A percentile compares a stretch with the other conserved stretches of the same genome.
Conservation (phyloP, 1,140 invertebrate genomes). For the Aphaenogaster ashmeadi region DNA sequence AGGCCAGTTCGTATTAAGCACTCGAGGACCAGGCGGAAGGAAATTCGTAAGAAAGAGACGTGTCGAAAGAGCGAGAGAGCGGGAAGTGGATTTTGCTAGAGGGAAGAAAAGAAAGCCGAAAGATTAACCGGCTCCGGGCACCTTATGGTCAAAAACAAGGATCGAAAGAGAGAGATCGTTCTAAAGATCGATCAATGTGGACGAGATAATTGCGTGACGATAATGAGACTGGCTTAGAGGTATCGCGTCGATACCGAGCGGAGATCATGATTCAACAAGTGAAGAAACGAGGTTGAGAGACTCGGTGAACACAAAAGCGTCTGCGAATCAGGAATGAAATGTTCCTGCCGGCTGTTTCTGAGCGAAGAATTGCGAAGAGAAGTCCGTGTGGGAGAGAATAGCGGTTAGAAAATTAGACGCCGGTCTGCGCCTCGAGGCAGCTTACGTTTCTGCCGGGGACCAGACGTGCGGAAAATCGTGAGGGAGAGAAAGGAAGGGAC, state of each 20-base stretch:
- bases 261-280: slow-evolving; percentile 38
- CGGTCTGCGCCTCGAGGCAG: slow-evolving; percentile 35
- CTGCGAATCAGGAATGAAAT: slow-evolving; percentile 38
- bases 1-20: slow-evolving; percentile 70
- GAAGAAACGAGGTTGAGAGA: slow-evolving; percentile 19
- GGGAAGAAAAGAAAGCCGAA: slow-evolving; percentile 46
- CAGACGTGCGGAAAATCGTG: slow-evolving; percentile 55
- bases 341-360: slow-evolving; percentile 31
- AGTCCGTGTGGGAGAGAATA: slow-evolving; percentile 15
- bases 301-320: not conserved
- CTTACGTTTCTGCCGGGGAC: slow-evolving; percentile 25
- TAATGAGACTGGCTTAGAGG: slow-evolving; percentile 23
- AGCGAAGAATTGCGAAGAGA: slow-evolving; percentile 21
- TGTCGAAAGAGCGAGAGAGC: not conserved
- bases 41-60: slow-evolving; percentile 28
- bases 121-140: slow-evolving; percentile 7
- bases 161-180: not conserved
- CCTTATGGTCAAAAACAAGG: not conserved
- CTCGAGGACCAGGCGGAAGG: slow-evolving; percentile 35
- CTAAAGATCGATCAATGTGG: not conserved
- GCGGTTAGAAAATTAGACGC: slow-evolving; percentile 56
- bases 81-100: slow-evolving; percentile 33
- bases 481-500: slow-evolving; percentile 37
- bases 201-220: slow-evolving; percentile 24
- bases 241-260: not conserved